These are phyloP conservation scores for Bucco capensis DNA, from an alignment of 2,113 vertebrate genomes.

Conservation along the genomic window DNA sequence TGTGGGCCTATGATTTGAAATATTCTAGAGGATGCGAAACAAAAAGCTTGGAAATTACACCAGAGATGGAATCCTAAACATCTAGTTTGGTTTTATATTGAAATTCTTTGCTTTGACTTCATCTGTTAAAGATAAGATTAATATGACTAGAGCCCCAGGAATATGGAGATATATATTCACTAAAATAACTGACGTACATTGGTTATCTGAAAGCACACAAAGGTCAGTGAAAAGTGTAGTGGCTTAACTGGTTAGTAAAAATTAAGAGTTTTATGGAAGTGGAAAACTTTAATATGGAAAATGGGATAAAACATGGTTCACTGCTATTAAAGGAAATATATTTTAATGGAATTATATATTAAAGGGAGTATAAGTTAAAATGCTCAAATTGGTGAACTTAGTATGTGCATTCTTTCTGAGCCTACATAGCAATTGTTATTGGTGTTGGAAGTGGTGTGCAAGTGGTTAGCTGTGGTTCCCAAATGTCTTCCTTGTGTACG, in stretches of 20 bases:
- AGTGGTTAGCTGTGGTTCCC: background rate
- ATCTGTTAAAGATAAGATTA: background rate
- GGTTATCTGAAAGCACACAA: background rate
- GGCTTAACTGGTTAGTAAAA: background rate
- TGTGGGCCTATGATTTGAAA: slow-evolving; percentile 86
- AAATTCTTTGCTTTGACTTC: background rate
- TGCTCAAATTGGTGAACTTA: background rate
- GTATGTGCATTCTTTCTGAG: background rate
- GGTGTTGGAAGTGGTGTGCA: background rate
- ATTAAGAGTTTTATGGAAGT: background rate
- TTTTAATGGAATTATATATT: background rate
- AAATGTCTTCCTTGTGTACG: background rate
- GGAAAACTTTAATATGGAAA: background rate
- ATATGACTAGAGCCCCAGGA: background rate
- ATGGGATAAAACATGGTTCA: background rate
- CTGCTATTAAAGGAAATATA: background rate
- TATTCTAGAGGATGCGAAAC: slow-evolving; percentile 24
- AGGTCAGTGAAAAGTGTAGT: background rate
- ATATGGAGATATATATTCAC: background rate
- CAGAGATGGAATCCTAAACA: background rate
- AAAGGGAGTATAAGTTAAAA: background rate
- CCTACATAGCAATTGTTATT: background rate
- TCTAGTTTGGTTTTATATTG: background rate
- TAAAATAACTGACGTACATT: background rate
- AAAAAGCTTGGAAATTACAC: background rate